Conservation (phyloP, 2,797 vertebrate genomes). For the Pangasius macronema region DNA sequence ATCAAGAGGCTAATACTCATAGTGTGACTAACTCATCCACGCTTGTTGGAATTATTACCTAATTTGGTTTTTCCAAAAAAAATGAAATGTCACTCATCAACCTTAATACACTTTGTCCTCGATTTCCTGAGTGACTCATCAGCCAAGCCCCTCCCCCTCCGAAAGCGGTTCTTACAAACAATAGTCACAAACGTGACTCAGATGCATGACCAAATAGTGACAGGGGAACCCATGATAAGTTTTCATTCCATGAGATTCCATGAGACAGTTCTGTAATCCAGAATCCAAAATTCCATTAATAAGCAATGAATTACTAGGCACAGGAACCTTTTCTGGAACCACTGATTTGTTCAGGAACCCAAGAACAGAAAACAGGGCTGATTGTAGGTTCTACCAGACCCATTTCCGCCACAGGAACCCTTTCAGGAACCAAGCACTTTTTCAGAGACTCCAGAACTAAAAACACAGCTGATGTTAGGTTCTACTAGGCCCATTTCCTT, state of each 20-base stretch:
- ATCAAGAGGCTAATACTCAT: background rate
- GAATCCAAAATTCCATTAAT: background rate
- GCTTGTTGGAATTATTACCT: too few species aligned
- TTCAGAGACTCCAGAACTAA: background rate
- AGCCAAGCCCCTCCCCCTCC: background rate
- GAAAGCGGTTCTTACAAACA: background rate
- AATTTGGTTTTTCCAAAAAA: background rate
- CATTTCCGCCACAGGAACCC: background rate
- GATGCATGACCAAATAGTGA: background rate
- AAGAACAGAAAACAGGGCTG: background rate
- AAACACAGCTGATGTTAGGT: background rate
- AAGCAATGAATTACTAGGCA: background rate
- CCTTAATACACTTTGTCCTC: too few species aligned
- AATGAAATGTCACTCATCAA: background rate
- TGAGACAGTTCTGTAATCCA: background rate
- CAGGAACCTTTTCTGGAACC: background rate
- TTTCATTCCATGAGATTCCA: background rate
- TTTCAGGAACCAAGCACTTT: background rate
- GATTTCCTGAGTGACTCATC: background rate
- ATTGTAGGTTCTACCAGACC: background rate
- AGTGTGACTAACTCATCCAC: background rate
- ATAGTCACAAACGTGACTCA: background rate
- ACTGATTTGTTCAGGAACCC: background rate
- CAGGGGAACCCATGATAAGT: background rate
- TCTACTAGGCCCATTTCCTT: background rate